Conservation (phyloP, 2,113 vertebrate genomes). For the human (Homo sapiens) region GRCh38 chr7:94962501-94963000, state of each 20-base stretch:
- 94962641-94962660: not conserved
- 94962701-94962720: slow-evolving; percentile 29
- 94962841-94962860: slow-evolving; percentile 41
- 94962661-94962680: slow-evolving; percentile 12
- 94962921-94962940: slow-evolving; percentile 23
- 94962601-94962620: not conserved
- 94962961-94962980: slow-evolving; percentile 8
- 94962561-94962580: slow-evolving; percentile 51
- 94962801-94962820: not conserved
- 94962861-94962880: slow-evolving; percentile 22
- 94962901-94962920: not conserved
- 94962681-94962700: not conserved
- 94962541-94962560: slow-evolving; percentile 41
- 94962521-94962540: slow-evolving; percentile 17
- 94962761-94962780: not conserved
- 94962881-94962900: slow-evolving; percentile 46
- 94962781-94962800: not conserved
- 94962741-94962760: slow-evolving; percentile 40
- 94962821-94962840: slow-evolving; percentile 7
- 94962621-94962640: slow-evolving; percentile 45
- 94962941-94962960: not conserved
- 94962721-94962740: slow-evolving; percentile 9
- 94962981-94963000: slow-evolving; percentile 47
- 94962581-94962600: slow-evolving; percentile 55
- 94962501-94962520: not conserved